These are phyloP conservation scores for Dexiosoma caninum DNA, from an alignment of 2,888 invertebrate genomes.

Conservation along the genomic window DNA sequence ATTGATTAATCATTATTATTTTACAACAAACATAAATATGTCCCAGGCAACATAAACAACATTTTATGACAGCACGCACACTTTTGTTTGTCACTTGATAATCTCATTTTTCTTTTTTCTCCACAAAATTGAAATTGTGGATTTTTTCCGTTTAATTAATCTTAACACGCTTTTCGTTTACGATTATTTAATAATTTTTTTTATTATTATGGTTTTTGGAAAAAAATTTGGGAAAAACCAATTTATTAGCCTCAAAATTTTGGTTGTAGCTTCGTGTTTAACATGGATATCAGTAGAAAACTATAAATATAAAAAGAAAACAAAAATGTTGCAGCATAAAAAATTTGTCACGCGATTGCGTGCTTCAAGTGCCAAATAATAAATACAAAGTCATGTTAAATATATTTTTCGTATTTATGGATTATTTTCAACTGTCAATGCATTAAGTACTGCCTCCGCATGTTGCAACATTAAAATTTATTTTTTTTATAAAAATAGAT, in stretches of 20 bases:
- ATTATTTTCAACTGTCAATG: slow-evolving; percentile 34
- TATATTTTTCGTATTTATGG: neutral
- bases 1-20: neutral
- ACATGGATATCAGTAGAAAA: neutral
- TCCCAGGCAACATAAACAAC: too few relatives aligned
- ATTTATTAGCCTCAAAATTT: slow-evolving; percentile 13
- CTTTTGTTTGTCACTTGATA: neutral
- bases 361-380: slow-evolving; percentile 47
- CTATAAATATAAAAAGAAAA: neutral
- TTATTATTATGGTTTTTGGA: neutral
- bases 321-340: neutral
- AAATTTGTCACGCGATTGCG: slow-evolving; percentile 55
- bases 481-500: neutral
- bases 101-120: neutral
- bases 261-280: neutral
- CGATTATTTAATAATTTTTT: slow-evolving; percentile 13
- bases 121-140: neutral
- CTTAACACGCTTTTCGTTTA: slow-evolving; percentile 49
- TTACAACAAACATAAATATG: too few relatives aligned
- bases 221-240: neutral
- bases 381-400: slow-evolving; percentile 8
- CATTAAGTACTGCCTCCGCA: slow-evolving; percentile 14
- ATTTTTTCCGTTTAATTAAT: slow-evolving; percentile 45
- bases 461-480: slow-evolving; percentile 10
- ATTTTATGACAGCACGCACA: slow-evolving; percentile 1